Evolutionary conservation across 2,888 invertebrate species (phyloP), one percentile per base, ranked within the genome.

Genomic region (Empis stercorea): DNA sequence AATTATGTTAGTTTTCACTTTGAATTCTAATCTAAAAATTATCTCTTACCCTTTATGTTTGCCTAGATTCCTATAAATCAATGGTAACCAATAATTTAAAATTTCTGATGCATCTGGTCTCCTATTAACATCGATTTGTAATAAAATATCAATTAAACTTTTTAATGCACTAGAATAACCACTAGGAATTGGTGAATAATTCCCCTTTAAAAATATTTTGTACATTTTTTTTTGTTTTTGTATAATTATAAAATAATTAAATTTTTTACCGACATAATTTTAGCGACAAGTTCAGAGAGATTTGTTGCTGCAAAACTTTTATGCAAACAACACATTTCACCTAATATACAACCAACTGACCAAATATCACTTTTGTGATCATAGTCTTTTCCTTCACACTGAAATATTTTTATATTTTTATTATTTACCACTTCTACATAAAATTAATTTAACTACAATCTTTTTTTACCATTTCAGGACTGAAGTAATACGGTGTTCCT

Each of bases 291-390:
- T 27, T 80, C 79, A 4, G 84, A 81, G 15, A 85, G 68, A 66
- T 81, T 85, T 32, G 79, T 74, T 1, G 81, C 84, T 52, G 83
- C 81, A 65, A 84, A 84, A 2, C 84, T 79, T 63, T 79, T 81
- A 57, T 78, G 77, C 17, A 83, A 66, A 57, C 80, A 79, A 17
- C 79, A 77, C 73, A 85, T 78, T 65, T 85, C 85, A 58, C 84
- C 84, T 38, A 86, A 66, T 56, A 85, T 80, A 62, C 85, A 86
- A 13, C 84, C 83, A 47, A 84, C 63, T 1, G 85, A 82, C 85
- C 85, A 86, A 53, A 85, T 79, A 60, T 85, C 85, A 32, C 82
- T 81, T 62, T 85, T 84, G 58, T 81, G 78, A 61, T 83, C 79
- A 60, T 85, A 85, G 42, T 80, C 75, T 58, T 80, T 80, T 5